Evolutionary conservation across 2,113 vertebrate genomes (phyloP).

Genomic region (Hypocryptadius cinnamomeus): DNA sequence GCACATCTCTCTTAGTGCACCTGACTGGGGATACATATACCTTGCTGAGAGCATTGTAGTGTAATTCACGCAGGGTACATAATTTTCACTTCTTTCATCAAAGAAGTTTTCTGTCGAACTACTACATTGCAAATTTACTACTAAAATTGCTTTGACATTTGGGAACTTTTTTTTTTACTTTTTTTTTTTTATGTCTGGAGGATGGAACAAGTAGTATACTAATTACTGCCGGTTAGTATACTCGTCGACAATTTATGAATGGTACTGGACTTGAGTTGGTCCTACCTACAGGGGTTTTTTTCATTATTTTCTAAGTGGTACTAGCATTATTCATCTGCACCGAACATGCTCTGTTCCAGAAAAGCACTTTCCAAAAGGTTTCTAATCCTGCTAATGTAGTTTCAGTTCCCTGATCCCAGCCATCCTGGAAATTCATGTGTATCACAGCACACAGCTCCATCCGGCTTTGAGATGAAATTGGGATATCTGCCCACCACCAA

Average conservation of each 20-base stretch:
- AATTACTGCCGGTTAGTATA: neutral
- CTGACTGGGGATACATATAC: neutral
- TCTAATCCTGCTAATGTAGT: neutral
- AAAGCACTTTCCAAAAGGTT: neutral
- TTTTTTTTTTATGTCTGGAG: neutral
- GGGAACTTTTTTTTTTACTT: neutral
- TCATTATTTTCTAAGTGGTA: neutral
- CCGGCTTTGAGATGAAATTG: neutral
- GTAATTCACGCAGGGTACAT: accelerated
- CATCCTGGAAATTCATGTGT: neutral
- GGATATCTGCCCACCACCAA: neutral
- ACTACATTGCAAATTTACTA: neutral
- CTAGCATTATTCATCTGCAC: neutral
- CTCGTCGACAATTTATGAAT: neutral
- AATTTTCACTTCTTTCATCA: neutral
- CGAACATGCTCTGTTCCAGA: neutral
- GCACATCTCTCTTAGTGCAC: neutral
- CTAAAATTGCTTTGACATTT: neutral
- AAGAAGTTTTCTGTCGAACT: neutral
- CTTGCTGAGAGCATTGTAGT: neutral
- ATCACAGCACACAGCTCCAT: neutral
- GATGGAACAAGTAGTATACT: neutral
- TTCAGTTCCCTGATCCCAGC: neutral
- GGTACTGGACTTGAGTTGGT: neutral
- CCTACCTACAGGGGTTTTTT: neutral